These are phyloP conservation scores for Podargus strigoides DNA, from an alignment of 2,797 vertebrate species.

Conservation along the genomic window DNA sequence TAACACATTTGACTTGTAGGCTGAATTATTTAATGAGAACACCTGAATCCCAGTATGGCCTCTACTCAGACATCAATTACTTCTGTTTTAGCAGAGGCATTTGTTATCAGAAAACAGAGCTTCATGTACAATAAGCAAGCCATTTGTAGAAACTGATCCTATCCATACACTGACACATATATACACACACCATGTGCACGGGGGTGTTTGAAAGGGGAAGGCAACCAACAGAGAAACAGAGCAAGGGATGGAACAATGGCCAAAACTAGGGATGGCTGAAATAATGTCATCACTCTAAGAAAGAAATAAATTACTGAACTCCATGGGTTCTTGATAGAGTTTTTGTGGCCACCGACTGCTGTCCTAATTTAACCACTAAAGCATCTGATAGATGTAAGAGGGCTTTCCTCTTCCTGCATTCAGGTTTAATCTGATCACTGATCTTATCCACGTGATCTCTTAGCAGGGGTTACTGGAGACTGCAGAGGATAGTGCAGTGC, in stretches of 20 bases:
- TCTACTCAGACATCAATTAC: neutral
- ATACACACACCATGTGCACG: neutral
- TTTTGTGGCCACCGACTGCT: neutral
- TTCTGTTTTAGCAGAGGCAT: neutral
- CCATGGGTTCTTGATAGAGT: neutral
- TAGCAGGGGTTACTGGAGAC: conserved; percentile 12
- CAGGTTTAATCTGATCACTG: conserved; percentile 43
- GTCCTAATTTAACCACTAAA: conserved; percentile 5
- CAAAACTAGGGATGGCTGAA: neutral
- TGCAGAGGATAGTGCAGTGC: neutral
- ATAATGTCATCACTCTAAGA: neutral
- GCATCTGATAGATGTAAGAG: neutral
- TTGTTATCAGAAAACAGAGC: neutral
- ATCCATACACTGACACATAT: neutral
- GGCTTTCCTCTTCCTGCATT: conserved; percentile 4
- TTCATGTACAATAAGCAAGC: neutral
- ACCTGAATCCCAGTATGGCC: neutral
- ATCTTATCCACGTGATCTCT: conserved; percentile 36
- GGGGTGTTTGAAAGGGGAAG: neutral
- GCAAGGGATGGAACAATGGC: neutral
- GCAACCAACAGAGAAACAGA: neutral
- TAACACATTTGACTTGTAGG: neutral
- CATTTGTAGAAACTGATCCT: neutral
- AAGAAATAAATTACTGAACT: neutral
- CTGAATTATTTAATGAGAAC: neutral